These are phyloP conservation scores for Labeo calbasu DNA, from an alignment of 2,797 vertebrate species.

Conservation along the genomic window DNA sequence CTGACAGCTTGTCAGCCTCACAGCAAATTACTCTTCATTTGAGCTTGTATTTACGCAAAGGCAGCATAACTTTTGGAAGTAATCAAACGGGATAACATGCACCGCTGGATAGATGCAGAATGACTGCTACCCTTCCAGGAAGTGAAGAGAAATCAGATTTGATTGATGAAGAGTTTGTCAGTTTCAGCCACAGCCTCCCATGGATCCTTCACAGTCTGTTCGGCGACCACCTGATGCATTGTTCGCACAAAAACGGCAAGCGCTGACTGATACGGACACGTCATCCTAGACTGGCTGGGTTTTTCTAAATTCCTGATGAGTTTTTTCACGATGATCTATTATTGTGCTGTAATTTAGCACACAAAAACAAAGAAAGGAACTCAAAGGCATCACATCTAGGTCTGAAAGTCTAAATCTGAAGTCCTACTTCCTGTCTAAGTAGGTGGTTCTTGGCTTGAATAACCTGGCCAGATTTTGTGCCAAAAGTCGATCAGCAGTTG, in stretches of 20 bases:
- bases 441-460: slow-evolving; percentile 10
- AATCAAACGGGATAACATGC: background rate
- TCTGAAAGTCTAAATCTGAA: background rate
- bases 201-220: background rate
- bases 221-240: background rate
- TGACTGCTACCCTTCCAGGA: slow-evolving; percentile 2
- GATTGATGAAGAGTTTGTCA: slow-evolving; percentile 16
- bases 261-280: background rate
- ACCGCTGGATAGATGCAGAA: background rate
- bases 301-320: background rate
- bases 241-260: background rate
- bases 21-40: slow-evolving; percentile 46
- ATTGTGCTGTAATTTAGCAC: background rate
- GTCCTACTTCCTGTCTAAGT: background rate
- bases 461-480: background rate
- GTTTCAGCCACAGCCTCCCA: slow-evolving; percentile 4
- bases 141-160: slow-evolving; percentile 20
- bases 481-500: slow-evolving; percentile 1
- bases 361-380: background rate
- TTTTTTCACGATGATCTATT: background rate
- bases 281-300: background rate
- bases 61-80: slow-evolving; percentile 35
- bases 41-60: slow-evolving; percentile 19
- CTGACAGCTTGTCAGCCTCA: slow-evolving; percentile 19
- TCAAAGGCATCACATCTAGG: background rate